Evolutionary conservation across 2,113 vertebrate species (phyloP).

Genomic region (Bubo scandiacus): DNA sequence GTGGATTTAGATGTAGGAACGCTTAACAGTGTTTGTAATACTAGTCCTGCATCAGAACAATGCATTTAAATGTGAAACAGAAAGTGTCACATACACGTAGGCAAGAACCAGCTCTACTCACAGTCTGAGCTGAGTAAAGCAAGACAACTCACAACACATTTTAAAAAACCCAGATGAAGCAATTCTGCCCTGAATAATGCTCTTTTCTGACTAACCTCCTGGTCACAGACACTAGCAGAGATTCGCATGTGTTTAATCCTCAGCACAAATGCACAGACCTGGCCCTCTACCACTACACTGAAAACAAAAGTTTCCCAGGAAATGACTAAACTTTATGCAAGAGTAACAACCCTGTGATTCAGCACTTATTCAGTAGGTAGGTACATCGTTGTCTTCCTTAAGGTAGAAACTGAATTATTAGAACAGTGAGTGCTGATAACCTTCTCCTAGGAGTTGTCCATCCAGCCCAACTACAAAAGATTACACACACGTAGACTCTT

Average conservation of each 20-base stretch:
- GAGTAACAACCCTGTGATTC: constrained; percentile 12
- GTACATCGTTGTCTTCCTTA: neutral
- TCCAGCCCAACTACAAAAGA: neutral
- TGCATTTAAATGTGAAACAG: neutral
- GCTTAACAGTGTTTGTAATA: neutral
- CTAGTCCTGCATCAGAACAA: neutral
- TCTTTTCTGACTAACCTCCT: neutral
- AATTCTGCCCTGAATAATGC: neutral
- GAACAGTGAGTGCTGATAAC: neutral
- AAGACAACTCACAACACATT: neutral
- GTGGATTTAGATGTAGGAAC: neutral
- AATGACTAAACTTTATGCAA: neutral
- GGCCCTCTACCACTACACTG: neutral
- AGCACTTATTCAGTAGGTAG: neutral
- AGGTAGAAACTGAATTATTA: neutral
- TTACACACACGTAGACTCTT: neutral
- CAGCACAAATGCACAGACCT: accelerated
- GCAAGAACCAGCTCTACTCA: neutral
- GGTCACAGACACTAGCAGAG: neutral
- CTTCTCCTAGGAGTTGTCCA: neutral
- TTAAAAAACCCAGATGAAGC: neutral
- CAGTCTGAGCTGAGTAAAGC: neutral
- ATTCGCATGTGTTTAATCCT: neutral
- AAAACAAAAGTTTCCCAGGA: neutral
- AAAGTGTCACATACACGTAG: accelerated